Base-by-base conservation (phyloP, 2,113 vertebrate genomes). In the Sterna hirundo region DNA sequence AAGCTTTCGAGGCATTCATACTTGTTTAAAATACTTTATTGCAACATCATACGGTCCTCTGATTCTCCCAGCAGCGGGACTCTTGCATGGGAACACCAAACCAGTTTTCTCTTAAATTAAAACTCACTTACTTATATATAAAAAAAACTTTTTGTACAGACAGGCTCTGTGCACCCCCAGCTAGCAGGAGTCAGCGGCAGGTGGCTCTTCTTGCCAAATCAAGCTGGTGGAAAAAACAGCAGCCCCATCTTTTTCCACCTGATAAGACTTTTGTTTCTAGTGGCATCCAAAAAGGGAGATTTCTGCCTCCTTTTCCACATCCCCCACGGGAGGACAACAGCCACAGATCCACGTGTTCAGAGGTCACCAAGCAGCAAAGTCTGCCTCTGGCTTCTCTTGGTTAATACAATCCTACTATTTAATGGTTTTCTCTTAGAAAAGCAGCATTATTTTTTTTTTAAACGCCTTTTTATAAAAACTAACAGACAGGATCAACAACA, bases 11-110 rank as follows among this genome's bases (percentile, higher is more conserved):
- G 23, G 21, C 46, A 0, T 17, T 34, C 4, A 4, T 2, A 13
- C 15, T 92, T 34, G 22, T 96, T 96, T 58, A 36, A 94, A 95
- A 90, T 77, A 68, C 62, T 97, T 97, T 96, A 97, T 97, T 97
- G 96, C 90, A 97, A 95, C 93, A 20, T 88, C 74, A 86, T 38
- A 10, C 2, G 54, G 38, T 94, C 42, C 83, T 93, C 58, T 36
- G 60, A 51, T 76, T 93, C 57, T 84, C 86, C 82, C 88, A 90
- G 95, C 94, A 90, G 86, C 1, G 36, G 72, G 72, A 91, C 79
- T 58, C 47, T 5, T 9, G 66, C n/a, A 1, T 82, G 61, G 51
- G 93, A 96, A 89, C 69, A 81, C 57, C 77, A 79, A 89, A 91
- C 83, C 54, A 79, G 23, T 92, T 93, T 86, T 80, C 69, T 90